Evolutionary conservation across 2,888 invertebrate species (phyloP).

Genomic region (Unio pictorum): DNA sequence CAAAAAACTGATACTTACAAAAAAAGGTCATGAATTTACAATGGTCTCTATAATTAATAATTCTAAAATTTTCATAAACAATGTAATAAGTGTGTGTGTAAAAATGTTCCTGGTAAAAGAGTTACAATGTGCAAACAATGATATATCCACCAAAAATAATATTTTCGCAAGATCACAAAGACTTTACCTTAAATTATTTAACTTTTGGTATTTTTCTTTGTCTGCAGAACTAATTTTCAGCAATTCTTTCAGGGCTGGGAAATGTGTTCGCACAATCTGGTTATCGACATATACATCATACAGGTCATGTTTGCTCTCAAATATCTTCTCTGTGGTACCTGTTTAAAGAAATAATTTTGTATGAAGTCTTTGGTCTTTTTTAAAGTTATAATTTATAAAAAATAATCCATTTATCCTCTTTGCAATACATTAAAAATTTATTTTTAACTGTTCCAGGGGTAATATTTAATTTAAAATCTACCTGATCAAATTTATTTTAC

Average conservation of each 20-base stretch:
- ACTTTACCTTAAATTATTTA: constrained; percentile 68
- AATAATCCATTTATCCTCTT: too few relatives aligned
- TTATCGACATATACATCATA: constrained; percentile 72
- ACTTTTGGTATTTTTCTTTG: constrained; percentile 66
- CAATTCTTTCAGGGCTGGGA: constrained; percentile 65
- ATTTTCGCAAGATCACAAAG: too few relatives aligned
- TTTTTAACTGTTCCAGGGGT: too few relatives aligned
- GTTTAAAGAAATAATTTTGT: constrained; percentile 3
- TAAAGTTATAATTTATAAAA: neutral
- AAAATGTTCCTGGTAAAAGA: too few relatives aligned
- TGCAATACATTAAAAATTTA: too few relatives aligned
- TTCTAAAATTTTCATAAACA: too few relatives aligned
- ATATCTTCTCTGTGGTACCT: constrained; percentile 73
- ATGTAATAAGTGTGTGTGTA: too few relatives aligned
- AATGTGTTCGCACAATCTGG: constrained; percentile 65
- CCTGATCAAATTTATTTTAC: too few relatives aligned
- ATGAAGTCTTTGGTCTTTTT: neutral
- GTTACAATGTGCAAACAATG: neutral
- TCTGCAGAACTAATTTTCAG: constrained; percentile 69
- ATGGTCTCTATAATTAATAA: too few relatives aligned
- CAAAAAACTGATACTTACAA: too few relatives aligned
- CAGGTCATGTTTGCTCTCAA: constrained; percentile 70
- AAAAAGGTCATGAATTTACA: too few relatives aligned
- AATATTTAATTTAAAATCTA: too few relatives aligned
- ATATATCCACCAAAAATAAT: neutral